Evolutionary conservation across 1,140 invertebrate species (phyloP).

Genomic region (Pseudobourletiella spinata): DNA sequence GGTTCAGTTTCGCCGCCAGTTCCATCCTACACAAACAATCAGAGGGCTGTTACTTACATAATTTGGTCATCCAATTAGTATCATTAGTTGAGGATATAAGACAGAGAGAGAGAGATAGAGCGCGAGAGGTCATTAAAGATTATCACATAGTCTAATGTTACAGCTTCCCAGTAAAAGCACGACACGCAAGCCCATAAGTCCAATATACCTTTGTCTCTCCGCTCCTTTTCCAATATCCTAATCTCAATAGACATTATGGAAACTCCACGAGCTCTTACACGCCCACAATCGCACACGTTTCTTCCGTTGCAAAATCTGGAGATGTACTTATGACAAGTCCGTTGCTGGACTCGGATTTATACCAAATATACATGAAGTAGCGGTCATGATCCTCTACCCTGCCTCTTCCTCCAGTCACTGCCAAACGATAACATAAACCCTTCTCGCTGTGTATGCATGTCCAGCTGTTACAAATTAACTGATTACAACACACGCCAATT

Average conservation of each 20-base stretch:
- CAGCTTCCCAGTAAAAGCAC: neutral
- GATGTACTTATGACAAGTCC: neutral
- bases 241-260: neutral
- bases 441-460: no score
- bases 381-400: neutral
- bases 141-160: neutral
- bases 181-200: neutral
- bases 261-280: neutral
- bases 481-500: no score
- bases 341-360: neutral
- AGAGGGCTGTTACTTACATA: neutral
- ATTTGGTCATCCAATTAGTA: neutral
- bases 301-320: neutral
- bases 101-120: neutral
- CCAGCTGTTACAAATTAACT: no score
- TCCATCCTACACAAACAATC: constrained; percentile 62
- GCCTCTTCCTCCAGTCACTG: no score
- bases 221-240: neutral
- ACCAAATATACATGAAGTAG: neutral
- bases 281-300: neutral
- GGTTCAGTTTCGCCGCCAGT: constrained; percentile 85
- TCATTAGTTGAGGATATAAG: neutral
- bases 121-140: neutral
- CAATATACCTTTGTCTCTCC: neutral
- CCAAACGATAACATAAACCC: no score